phyloP scores from a whole-genome alignment of 2,888 invertebrate genomes.

The Sarcophaga carnaria region DNA sequence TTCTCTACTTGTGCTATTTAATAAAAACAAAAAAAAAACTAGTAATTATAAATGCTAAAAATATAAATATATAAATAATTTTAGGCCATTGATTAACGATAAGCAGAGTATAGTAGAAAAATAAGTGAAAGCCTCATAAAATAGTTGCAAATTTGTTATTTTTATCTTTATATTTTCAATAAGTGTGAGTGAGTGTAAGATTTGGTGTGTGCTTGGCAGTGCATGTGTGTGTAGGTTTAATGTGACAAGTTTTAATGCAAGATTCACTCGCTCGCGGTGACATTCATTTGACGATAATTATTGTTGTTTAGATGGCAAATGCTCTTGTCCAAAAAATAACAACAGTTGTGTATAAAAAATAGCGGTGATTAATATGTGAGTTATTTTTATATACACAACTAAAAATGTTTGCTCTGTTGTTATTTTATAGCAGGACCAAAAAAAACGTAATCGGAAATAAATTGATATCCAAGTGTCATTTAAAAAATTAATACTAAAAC shows the following conservation, averaged over 20 bases:
- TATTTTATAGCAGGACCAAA: conserved; percentile 46
- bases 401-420: background rate
- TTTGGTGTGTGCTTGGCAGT: conserved; percentile 4
- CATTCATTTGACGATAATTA: conserved; percentile 39
- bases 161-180: conserved; percentile 17
- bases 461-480: conserved; percentile 40
- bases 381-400: no score
- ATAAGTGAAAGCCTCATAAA: conserved; percentile 39
- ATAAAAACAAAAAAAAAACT: background rate
- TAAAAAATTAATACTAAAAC: conserved; percentile 7
- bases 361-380: conserved; percentile 15
- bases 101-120: conserved; percentile 7
- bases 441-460: conserved; percentile 11
- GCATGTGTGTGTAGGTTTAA: conserved; percentile 47
- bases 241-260: conserved; percentile 43
- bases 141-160: conserved; percentile 42
- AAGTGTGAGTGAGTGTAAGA: conserved; percentile 2
- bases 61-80: background rate
- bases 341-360: conserved; percentile 35
- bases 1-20: background rate
- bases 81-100: background rate
- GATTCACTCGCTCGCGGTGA: conserved; percentile 26
- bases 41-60: background rate
- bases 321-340: conserved; percentile 18
- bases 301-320: conserved; percentile 6